Conservation (phyloP, 2,888 invertebrate species). For the Scrobipalpa costella region DNA sequence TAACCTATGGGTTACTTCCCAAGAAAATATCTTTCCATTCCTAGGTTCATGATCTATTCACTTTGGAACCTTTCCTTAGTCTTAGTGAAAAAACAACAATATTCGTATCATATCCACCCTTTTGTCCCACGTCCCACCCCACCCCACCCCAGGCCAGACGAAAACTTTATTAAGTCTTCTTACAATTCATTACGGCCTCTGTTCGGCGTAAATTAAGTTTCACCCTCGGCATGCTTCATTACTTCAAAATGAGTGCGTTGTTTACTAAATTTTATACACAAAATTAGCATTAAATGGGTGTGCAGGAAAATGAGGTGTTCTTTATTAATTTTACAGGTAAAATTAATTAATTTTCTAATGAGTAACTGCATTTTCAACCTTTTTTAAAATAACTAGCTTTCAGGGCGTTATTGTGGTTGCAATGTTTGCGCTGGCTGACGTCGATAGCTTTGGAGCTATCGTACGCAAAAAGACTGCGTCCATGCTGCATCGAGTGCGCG, state of each 20-base stretch:
- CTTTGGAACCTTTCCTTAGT: no score
- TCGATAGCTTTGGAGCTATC: no score
- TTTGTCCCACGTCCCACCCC: background rate
- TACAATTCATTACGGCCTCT: slow-evolving; percentile 62
- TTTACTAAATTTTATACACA: slow-evolving; percentile 18
- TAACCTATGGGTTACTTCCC: no score
- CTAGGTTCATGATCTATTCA: no score
- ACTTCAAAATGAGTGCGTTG: slow-evolving; percentile 20
- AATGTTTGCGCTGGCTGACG: no score
- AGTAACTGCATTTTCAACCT: no score
- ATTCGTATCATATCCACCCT: background rate
- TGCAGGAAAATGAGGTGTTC: background rate
- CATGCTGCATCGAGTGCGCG: no score
- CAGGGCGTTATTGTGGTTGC: no score
- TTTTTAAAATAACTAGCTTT: no score
- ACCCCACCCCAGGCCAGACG: background rate
- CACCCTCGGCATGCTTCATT: slow-evolving; percentile 38
- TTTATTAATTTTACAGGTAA: background rate
- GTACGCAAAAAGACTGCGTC: no score
- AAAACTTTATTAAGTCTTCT: slow-evolving; percentile 64
- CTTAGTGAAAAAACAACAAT: background rate
- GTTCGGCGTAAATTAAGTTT: slow-evolving; percentile 64
- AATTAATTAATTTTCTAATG: background rate
- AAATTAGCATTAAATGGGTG: slow-evolving; percentile 7
- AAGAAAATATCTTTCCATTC: no score